phyloP scores from a whole-genome alignment of 2,113 vertebrate genomes.

The Scortum barcoo region DNA sequence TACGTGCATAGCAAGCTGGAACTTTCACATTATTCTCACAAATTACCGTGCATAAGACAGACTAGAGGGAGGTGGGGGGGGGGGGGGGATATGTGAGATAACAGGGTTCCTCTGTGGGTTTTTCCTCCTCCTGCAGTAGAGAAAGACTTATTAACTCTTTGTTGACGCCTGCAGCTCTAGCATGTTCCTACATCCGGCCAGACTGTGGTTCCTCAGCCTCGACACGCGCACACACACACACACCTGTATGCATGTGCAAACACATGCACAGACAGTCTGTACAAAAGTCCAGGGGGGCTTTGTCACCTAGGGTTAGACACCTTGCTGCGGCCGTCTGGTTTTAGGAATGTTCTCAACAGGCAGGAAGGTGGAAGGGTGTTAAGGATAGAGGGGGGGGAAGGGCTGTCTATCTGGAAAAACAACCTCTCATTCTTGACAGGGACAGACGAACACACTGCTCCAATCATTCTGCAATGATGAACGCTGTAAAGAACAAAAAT shows the following conservation, averaged over 20 bases:
- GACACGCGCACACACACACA: conserved; percentile 34
- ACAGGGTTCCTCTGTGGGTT: conserved; percentile 57
- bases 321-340: conserved; percentile 73
- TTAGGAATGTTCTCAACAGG: conserved; percentile 67
- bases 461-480: background rate
- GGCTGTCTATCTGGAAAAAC: conserved; percentile 59
- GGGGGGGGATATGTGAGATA: conserved; percentile 47
- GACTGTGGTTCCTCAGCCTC: conserved; percentile 45
- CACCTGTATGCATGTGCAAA: conserved; percentile 31
- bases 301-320: conserved; percentile 70
- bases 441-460: conserved; percentile 10
- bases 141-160: conserved; percentile 71
- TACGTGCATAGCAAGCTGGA: background rate
- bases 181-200: conserved; percentile 63
- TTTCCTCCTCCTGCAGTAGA: conserved; percentile 33
- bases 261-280: conserved; percentile 26
- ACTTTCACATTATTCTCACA: conserved; percentile 30
- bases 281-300: conserved; percentile 58
- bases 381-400: conserved; percentile 22
- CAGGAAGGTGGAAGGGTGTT: conserved; percentile 59
- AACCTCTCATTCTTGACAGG: background rate
- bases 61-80: conserved; percentile 19
- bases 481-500: background rate
- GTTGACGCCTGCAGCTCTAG: conserved; percentile 69
- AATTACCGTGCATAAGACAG: conserved; percentile 23